phyloP scores from a whole-genome alignment of 1,140 invertebrate genomes.

The Lasaia peninsularis region DNA sequence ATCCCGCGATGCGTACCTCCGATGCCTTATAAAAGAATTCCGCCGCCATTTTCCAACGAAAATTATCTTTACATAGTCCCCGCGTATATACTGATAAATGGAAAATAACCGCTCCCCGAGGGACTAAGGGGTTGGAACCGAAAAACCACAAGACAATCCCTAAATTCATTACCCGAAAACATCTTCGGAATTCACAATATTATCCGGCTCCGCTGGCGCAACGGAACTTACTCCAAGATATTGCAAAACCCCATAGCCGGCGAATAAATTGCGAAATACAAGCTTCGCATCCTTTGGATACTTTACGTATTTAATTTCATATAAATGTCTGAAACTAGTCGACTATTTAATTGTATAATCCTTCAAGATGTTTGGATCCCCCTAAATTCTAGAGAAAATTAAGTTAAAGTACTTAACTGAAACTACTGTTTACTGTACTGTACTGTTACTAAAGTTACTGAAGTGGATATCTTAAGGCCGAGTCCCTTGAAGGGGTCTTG shows the following conservation, averaged over 20 bases:
- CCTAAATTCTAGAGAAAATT: too few species aligned
- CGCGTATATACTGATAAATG: slow-evolving; percentile 44
- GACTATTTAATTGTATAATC: background rate
- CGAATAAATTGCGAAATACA: slow-evolving; percentile 2
- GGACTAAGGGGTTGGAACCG: slow-evolving; percentile 41
- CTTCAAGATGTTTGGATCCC: too few species aligned
- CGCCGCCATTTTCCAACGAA: slow-evolving; percentile 26
- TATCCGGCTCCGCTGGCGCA: slow-evolving; percentile 42
- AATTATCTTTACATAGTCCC: slow-evolving; percentile 50
- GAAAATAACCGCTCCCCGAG: slow-evolving; percentile 39
- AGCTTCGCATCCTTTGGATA: slow-evolving; percentile 4
- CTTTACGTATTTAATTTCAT: background rate
- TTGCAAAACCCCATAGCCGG: slow-evolving; percentile 33
- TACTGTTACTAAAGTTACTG: too few species aligned
- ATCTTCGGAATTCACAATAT: slow-evolving; percentile 75
- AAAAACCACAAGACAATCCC: slow-evolving; percentile 72
- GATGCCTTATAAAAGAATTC: slow-evolving; percentile 3
- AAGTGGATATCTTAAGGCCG: too few species aligned
- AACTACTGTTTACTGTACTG: too few species aligned
- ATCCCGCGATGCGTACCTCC: slow-evolving; percentile 45
- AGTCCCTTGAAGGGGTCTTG: too few species aligned
- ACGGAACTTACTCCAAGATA: slow-evolving; percentile 39
- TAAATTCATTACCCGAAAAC: slow-evolving; percentile 72
- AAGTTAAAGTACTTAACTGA: too few species aligned
- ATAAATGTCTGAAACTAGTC: background rate